Conservation (phyloP, 2,797 vertebrate genomes). For the Darevskia mixta region DNA sequence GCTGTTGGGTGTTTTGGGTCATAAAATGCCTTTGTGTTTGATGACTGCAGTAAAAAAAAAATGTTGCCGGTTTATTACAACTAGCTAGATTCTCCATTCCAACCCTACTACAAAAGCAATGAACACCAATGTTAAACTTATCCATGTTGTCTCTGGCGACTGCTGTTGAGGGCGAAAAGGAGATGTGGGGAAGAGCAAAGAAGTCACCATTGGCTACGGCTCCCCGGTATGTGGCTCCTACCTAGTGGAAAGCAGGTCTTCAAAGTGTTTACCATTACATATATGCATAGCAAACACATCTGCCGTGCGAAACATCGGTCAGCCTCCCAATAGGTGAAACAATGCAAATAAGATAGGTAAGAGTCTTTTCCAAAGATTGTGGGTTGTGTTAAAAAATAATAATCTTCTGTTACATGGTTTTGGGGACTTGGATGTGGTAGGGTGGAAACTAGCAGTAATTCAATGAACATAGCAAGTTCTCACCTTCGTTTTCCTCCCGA, state of each 20-base stretch:
- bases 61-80: not conserved
- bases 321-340: not conserved
- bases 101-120: not conserved
- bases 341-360: not conserved
- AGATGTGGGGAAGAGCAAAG: not conserved
- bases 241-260: not conserved
- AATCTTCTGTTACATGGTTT: not conserved
- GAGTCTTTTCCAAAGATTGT: not conserved
- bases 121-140: not conserved
- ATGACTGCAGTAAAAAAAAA: not conserved
- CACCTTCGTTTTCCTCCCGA: not conserved
- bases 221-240: not conserved
- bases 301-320: not conserved
- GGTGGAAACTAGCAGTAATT: not conserved
- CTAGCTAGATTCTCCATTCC: not conserved
- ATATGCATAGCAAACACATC: not conserved
- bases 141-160: not conserved
- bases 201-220: not conserved
- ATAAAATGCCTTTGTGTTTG: slow-evolving; percentile 48
- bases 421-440: not conserved
- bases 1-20: slow-evolving; percentile 34
- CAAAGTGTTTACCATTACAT: not conserved
- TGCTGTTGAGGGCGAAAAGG: not conserved
- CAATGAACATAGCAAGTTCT: not conserved
- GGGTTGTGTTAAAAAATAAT: too few relatives aligned